Evolutionary conservation across 2,113 vertebrate genomes (phyloP), one percentile per base, ranked within the genome.

Genomic region (Ctenomys sociabilis): DNA sequence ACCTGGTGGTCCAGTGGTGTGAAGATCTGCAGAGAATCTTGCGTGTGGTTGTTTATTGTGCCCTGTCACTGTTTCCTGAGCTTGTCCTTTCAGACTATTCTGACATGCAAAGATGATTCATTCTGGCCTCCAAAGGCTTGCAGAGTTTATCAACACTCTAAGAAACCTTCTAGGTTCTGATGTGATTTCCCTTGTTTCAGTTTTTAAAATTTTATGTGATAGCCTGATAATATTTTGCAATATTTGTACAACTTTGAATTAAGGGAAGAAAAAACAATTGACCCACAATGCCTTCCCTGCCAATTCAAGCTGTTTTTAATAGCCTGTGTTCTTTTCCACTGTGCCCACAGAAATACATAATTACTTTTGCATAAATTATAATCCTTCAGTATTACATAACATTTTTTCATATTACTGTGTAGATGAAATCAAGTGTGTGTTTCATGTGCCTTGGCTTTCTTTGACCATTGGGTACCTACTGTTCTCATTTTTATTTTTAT

Each of bases 241-340:
- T 95, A 77, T 95, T 96, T 70, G 40, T 37, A 43, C 30, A 93
- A 59, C 40, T 86, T 66, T 45, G 54, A 91, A 63, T 94, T 94
- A 77, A 96, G 89, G 63, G 66, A 75, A 81, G 83, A 85, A 78
- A 81, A 91, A 86, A 49, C 75, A 59, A 35, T 59, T 82, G 21
- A 85, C 40, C 61, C 59, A 75, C 9, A 68, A 37, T 80, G n/a
- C 26, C 3, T 85, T 85, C 49, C 68, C 8, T 77, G 45, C 61
- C 61, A 89, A 84, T 45, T 88, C 21, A 88, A 80, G 59, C 83
- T 94, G 17, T 90, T 96, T 90, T 75, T 75, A 93, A 22, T 94
- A n/a, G 45, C 37, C 30, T 89, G 4, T 77, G 83, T 84, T 95
- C 17, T 35, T 43, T 63, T 94, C 40, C 1, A 59, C 66, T 95